phyloP scores from a whole-genome alignment of 1,140 invertebrate species.

The Chrysomallon squamiferum region DNA sequence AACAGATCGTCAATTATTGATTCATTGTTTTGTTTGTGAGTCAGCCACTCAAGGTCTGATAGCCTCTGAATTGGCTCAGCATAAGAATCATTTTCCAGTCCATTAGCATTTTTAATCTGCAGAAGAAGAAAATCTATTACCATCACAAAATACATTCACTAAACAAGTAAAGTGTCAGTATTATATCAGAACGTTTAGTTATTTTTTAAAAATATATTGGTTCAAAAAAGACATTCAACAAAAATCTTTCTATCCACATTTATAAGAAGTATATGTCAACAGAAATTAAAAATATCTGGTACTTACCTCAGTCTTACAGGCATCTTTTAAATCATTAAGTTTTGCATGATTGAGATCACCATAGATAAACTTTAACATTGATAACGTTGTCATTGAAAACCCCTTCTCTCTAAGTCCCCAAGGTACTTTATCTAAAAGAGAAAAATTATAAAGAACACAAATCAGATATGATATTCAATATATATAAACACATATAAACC shows the following conservation, averaged over 20 bases:
- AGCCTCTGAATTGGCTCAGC: conserved; percentile 59
- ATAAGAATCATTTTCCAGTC: conserved; percentile 55
- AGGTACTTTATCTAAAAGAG: conserved; percentile 1
- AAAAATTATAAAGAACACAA: background rate
- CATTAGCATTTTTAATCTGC: conserved; percentile 58
- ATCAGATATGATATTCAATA: too few species aligned
- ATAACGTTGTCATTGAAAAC: conserved; percentile 34
- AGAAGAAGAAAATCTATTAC: conserved; percentile 22
- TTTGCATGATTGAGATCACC: conserved; percentile 50
- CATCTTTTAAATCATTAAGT: conserved; percentile 47
- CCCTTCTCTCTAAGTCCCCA: conserved; percentile 13
- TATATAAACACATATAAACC: too few species aligned
- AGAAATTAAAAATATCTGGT: too few species aligned
- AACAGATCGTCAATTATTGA: conserved; percentile 57
- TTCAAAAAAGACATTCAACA: too few species aligned
- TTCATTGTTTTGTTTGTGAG: conserved; percentile 55
- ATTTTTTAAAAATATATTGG: too few species aligned
- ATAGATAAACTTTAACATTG: conserved; percentile 55
- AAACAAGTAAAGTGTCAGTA: too few species aligned
- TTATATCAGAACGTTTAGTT: background rate
- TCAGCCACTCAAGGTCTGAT: conserved; percentile 60
- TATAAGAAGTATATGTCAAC: too few species aligned
- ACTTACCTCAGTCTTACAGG: conserved; percentile 53
- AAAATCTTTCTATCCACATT: too few species aligned
- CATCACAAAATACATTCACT: too few species aligned